Evolutionary conservation across 2,888 invertebrate genomes (phyloP).

Genomic region (Spicauda simplicius): DNA sequence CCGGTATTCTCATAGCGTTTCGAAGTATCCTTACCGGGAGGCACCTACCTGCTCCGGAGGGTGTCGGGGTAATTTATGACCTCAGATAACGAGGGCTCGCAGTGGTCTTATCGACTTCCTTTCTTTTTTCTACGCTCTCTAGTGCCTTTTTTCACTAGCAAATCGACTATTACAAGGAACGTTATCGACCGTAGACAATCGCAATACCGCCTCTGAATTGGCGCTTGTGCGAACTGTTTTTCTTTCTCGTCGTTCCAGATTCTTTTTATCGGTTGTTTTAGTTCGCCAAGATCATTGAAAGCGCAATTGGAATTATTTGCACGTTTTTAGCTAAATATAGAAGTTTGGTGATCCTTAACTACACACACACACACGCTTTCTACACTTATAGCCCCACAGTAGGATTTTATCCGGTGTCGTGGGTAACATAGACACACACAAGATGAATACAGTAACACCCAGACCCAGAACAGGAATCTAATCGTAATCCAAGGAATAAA

Average conservation of each 20-base stretch:
- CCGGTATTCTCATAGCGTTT: conserved; percentile 70
- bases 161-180: conserved; percentile 71
- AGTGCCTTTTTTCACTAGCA: conserved; percentile 74
- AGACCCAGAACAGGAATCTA: no score
- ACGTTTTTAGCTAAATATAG: neutral
- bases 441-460: no score
- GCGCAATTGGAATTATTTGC: neutral
- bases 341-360: neutral
- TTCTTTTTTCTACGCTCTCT: conserved; percentile 72
- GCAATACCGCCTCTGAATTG: conserved; percentile 45
- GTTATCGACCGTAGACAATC: conserved; percentile 71
- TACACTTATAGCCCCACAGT: no score
- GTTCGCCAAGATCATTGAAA: neutral
- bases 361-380: no score
- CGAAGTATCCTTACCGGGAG: conserved; percentile 59
- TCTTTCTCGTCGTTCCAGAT: neutral
- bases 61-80: conserved; percentile 82
- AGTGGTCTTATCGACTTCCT: conserved; percentile 80
- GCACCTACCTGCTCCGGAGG: conserved; percentile 76
- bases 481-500: no score
- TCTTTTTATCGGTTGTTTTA: conserved; percentile 4
- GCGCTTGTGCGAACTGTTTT: conserved; percentile 36
- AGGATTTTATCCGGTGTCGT: no score
- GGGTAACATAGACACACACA: no score
- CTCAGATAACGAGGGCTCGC: conserved; percentile 82